Evolutionary conservation across 2,888 invertebrate species (phyloP).

Genomic region (Nemoura dubitans): DNA sequence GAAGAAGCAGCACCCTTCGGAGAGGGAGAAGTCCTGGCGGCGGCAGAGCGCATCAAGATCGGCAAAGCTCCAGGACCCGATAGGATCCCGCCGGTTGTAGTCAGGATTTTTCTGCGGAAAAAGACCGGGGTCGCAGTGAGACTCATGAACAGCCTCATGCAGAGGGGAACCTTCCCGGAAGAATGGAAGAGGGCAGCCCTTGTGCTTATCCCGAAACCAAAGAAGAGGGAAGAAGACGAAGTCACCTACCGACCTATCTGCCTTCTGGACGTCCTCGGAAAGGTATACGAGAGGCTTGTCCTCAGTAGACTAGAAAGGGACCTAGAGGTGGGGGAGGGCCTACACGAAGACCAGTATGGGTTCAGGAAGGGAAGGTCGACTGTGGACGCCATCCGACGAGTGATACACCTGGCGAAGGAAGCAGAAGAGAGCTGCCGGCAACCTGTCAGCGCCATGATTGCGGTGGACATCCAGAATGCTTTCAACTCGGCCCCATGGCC

Average conservation of each 20-base stretch:
- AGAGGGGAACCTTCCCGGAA: constrained; percentile 44
- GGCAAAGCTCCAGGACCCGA: neutral
- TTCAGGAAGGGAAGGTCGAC: constrained; percentile 1
- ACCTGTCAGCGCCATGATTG: neutral
- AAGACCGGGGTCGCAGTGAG: neutral
- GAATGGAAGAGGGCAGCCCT: constrained; percentile 47
- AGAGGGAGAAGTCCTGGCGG: neutral
- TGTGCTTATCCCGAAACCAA: constrained; percentile 46
- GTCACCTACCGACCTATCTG: constrained; percentile 43
- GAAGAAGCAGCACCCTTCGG: no score
- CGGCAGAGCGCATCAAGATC: neutral
- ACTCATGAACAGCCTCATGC: neutral
- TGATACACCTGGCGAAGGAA: neutral
- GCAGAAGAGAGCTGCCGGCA: neutral
- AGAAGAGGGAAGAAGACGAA: constrained; percentile 24
- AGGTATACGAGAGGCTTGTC: no score
- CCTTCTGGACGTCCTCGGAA: constrained; percentile 45
- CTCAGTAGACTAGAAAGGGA: neutral
- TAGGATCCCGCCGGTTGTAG: neutral
- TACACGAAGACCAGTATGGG: neutral
- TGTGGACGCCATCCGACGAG: neutral
- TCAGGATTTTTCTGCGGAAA: neutral
- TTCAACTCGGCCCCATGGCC: no score
- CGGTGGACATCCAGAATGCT: no score
- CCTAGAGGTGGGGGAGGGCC: neutral